Evolutionary conservation across 2,113 vertebrate species (phyloP).

Genomic region (Xiphias gladius): DNA sequence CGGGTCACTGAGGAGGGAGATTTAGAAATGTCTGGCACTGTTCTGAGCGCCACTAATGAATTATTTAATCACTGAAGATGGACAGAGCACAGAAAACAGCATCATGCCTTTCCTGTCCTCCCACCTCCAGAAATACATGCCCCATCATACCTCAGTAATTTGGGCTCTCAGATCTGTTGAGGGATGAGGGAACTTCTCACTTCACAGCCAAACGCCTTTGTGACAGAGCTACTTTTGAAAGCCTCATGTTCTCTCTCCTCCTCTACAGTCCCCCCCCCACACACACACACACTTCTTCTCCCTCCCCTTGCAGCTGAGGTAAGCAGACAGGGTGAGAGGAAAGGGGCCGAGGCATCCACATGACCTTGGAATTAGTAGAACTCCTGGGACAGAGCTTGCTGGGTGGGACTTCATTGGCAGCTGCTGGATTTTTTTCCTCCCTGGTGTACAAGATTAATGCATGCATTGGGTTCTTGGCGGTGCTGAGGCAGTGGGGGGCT

Average conservation of each 20-base stretch:
- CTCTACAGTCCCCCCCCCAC: constrained; percentile 24
- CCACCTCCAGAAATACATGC: constrained; percentile 53
- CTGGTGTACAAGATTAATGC: constrained; percentile 74
- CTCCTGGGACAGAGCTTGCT: constrained; percentile 80
- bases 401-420: constrained; percentile 82
- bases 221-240: constrained; percentile 53
- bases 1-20: constrained; percentile 52
- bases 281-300: no score
- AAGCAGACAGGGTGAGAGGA: constrained; percentile 55
- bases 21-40: constrained; percentile 65
- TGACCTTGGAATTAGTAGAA: constrained; percentile 86
- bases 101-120: constrained; percentile 61
- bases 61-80: constrained; percentile 68
- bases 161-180: constrained; percentile 34
- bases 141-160: constrained; percentile 60
- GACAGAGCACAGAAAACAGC: constrained; percentile 51
- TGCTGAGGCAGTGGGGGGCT: constrained; percentile 38
- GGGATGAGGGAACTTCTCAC: constrained; percentile 35
- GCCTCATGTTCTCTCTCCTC: constrained; percentile 19
- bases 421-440: constrained; percentile 78
- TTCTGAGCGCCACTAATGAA: constrained; percentile 67
- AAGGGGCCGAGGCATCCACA: constrained; percentile 64
- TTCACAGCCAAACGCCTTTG: constrained; percentile 39
- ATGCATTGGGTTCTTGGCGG: constrained; percentile 60
- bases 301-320: constrained; percentile 57